A percentile compares a stretch with the other conserved stretches of the same genome.
These are phyloP conservation scores for Drosophila subsilvestris DNA, from an alignment of 2,888 invertebrate genomes.

Conservation along the genomic window DNA sequence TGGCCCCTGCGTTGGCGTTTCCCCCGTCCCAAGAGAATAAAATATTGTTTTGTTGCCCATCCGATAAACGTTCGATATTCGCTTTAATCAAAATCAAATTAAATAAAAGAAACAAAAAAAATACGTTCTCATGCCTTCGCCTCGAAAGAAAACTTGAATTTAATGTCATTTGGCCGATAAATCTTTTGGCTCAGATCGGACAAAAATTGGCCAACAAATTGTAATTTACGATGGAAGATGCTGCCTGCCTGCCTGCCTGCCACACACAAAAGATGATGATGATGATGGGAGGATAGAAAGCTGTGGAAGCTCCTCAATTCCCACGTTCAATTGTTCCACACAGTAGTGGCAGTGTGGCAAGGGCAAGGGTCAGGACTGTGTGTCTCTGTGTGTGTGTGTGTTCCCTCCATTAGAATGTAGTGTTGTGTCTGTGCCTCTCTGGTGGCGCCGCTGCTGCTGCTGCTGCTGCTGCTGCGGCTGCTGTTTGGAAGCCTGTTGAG, in stretches of 20 bases:
- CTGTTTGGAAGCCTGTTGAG: constrained; percentile 29
- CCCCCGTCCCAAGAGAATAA: not conserved
- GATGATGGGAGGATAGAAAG: constrained; percentile 12
- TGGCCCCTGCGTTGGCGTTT: too few relatives aligned
- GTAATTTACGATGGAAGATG: constrained; percentile 51
- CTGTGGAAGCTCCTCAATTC: constrained; percentile 23
- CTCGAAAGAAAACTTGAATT: constrained; percentile 31
- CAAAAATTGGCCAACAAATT: constrained; percentile 41
- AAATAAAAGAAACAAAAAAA: constrained; percentile 20
- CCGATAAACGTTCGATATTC: constrained; percentile 4
- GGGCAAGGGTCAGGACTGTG: constrained; percentile 21
- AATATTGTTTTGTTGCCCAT: not conserved
- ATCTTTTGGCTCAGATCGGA: constrained; percentile 44
- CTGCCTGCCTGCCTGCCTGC: constrained; percentile 4
- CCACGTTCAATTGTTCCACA: constrained; percentile 39
- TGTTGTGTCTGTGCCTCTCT: not conserved
- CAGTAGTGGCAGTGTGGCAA: not conserved
- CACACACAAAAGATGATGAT: constrained; percentile 37
- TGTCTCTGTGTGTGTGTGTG: constrained; percentile 15
- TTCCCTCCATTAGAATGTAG: constrained; percentile 13
- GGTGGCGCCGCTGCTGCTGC: constrained; percentile 6
- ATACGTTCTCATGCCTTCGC: constrained; percentile 24
- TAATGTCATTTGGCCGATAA: constrained; percentile 62
- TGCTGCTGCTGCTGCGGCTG: too few relatives aligned
- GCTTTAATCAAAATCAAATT: constrained; percentile 15